Conservation (phyloP, 2,113 vertebrate species). For the Neotragus pygmaeus region DNA sequence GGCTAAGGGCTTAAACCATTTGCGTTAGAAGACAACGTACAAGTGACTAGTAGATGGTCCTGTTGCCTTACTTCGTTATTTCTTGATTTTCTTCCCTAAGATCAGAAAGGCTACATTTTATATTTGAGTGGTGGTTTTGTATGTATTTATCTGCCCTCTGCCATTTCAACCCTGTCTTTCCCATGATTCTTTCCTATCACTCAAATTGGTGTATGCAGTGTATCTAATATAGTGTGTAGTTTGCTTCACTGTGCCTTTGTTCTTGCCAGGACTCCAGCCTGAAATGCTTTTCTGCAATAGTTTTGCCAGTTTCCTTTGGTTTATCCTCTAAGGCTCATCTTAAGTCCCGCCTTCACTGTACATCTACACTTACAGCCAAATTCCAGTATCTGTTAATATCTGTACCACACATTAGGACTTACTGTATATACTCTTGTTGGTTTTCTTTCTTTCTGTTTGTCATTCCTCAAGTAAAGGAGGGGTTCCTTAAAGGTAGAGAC, state of each 20-base stretch:
- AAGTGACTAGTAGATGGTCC: neutral
- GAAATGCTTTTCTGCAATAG: neutral
- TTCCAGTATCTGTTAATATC: too few relatives aligned
- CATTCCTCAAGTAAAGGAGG: neutral
- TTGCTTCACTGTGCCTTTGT: neutral
- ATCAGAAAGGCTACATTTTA: neutral
- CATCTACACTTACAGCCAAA: neutral
- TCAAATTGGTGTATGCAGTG: fast-evolving
- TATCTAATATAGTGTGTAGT: neutral
- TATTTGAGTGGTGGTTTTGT: neutral
- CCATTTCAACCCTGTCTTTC: neutral
- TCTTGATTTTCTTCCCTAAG: neutral
- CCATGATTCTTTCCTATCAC: neutral
- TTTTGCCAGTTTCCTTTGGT: neutral
- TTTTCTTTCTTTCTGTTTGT: neutral
- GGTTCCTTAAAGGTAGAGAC: neutral
- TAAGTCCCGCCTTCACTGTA: neutral
- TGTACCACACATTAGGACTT: neutral
- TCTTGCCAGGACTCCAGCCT: neutral
- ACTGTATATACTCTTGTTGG: neutral
- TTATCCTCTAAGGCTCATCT: neutral
- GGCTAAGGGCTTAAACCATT: neutral
- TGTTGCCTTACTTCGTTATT: neutral
- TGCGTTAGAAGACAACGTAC: fast-evolving
- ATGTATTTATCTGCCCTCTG: neutral